Evolutionary conservation across 2,113 vertebrate species (phyloP).

Genomic region (Neolamprologus cancellatus): DNA sequence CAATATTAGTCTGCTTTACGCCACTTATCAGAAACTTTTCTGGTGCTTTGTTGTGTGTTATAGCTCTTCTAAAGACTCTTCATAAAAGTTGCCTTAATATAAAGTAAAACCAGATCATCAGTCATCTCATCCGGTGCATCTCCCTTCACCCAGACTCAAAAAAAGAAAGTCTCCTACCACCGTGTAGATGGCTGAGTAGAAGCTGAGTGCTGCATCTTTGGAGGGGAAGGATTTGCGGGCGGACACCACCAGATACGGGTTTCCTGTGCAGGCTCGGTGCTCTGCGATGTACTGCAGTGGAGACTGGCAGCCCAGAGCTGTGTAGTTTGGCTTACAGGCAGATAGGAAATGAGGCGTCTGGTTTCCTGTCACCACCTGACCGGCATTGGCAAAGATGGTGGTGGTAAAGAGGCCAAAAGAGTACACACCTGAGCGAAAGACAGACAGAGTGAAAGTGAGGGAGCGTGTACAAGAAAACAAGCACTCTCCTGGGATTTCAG

Average conservation of each 20-base stretch:
- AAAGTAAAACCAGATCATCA: neutral
- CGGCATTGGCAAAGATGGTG: conserved; percentile 88
- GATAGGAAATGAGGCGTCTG: conserved; percentile 88
- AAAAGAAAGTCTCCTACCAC: conserved; percentile 67
- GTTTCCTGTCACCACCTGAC: conserved; percentile 88
- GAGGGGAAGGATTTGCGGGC: conserved; percentile 88
- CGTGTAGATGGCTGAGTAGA: conserved; percentile 85
- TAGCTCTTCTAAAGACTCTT: neutral
- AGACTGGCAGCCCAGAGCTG: conserved; percentile 81
- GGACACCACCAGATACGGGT: conserved; percentile 77
- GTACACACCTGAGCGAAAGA: conserved; percentile 75
- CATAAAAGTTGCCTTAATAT: neutral
- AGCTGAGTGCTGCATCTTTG: conserved; percentile 85
- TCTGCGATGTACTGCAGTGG: conserved; percentile 79
- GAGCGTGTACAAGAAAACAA: neutral
- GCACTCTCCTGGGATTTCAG: neutral
- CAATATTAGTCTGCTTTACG: neutral
- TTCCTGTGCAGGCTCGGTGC: conserved; percentile 78
- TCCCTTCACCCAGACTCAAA: neutral
- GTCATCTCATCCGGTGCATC: neutral
- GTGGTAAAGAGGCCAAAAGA: conserved; percentile 89
- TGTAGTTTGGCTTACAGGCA: conserved; percentile 89
- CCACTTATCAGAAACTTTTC: neutral
- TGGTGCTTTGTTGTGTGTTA: neutral
- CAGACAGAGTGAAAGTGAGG: neutral